Evolutionary conservation across 2,888 invertebrate species (phyloP).

Genomic region (Oscheius sp.): DNA sequence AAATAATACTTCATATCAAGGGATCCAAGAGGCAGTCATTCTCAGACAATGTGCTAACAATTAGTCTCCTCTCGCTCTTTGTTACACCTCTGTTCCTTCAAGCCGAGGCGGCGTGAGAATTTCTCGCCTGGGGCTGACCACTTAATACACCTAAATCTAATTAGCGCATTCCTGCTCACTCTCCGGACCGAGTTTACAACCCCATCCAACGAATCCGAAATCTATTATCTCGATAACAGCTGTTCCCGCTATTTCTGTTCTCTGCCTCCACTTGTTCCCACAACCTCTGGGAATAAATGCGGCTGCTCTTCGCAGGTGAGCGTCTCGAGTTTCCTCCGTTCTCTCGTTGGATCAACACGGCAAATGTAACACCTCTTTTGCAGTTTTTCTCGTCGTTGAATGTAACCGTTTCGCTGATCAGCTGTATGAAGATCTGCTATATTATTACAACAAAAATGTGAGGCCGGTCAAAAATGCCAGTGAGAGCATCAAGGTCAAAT

Average conservation of each 20-base stretch:
- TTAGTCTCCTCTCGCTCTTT: neutral
- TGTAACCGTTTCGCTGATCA: slow-evolving; percentile 63
- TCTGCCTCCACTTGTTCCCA: neutral
- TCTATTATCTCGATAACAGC: slow-evolving; percentile 35
- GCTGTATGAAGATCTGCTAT: slow-evolving; percentile 73
- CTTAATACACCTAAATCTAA: slow-evolving; percentile 31
- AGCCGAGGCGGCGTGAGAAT: too few species aligned
- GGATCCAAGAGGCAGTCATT: too few species aligned
- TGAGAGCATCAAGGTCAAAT: slow-evolving; percentile 70
- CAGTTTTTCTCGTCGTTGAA: slow-evolving; percentile 31
- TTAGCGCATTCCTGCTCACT: slow-evolving; percentile 23
- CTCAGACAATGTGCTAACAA: too few species aligned
- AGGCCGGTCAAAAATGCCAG: slow-evolving; percentile 72
- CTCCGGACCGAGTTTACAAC: slow-evolving; percentile 24
- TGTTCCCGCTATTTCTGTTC: neutral
- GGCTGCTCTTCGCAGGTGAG: slow-evolving; percentile 36
- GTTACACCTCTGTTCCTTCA: neutral
- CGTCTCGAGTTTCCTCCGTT: neutral
- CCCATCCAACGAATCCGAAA: slow-evolving; percentile 19
- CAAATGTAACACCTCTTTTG: neutral
- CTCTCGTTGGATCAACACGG: neutral
- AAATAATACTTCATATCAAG: too few species aligned
- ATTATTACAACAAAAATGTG: slow-evolving; percentile 72
- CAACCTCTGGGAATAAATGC: slow-evolving; percentile 18
- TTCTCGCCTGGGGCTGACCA: neutral